Evolutionary conservation across 1,140 invertebrate genomes (phyloP).

Genomic region (Acromyrmex charruanus): DNA sequence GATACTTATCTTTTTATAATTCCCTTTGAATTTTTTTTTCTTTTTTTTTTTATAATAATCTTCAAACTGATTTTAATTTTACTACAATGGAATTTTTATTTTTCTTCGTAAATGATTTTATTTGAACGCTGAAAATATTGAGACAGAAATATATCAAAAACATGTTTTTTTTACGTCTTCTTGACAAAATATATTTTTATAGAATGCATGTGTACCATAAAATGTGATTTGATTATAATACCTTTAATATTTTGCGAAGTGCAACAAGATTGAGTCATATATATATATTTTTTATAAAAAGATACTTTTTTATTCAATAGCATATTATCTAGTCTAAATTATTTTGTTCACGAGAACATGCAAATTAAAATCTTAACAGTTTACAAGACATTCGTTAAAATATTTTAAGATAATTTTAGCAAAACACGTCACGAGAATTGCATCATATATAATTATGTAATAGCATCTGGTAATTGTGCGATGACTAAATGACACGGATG

Average conservation of each 20-base stretch:
- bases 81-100: neutral
- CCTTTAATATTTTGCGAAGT: neutral
- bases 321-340: neutral
- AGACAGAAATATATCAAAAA: neutral
- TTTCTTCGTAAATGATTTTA: conserved; percentile 10
- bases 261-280: neutral
- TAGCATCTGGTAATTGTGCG: conserved; percentile 11
- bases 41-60: neutral
- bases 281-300: neutral
- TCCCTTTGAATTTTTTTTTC: neutral
- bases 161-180: neutral
- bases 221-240: neutral
- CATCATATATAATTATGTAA: conserved; percentile 17
- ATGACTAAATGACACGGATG: conserved; percentile 22
- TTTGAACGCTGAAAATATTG: neutral
- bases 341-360: neutral
- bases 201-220: neutral
- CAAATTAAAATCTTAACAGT: neutral
- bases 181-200: neutral
- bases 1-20: neutral
- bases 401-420: neutral
- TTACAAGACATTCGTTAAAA: neutral
- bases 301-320: neutral
- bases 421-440: conserved; percentile 1
- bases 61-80: neutral